Conservation (phyloP, 2,113 vertebrate genomes). For the Heterochromis multidens region DNA sequence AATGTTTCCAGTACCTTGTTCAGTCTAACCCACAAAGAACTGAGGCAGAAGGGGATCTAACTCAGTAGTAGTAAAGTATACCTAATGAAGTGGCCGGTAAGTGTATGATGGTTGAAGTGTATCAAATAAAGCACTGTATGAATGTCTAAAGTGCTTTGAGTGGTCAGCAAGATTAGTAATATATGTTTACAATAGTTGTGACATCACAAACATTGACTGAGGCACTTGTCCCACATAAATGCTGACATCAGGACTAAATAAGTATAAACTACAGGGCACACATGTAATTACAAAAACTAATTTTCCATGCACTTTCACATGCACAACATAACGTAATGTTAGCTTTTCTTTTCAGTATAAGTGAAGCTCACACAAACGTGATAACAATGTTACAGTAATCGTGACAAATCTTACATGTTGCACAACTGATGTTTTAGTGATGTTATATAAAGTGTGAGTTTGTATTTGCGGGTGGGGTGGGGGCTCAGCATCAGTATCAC, state of each 20-base stretch:
- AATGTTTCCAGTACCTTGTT: too few species aligned
- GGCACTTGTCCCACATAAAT: too few species aligned
- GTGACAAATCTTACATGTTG: neutral
- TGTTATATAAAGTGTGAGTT: neutral
- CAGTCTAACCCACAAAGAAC: too few species aligned
- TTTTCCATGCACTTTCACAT: neutral
- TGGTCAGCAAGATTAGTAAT: too few species aligned
- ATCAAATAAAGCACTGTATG: too few species aligned
- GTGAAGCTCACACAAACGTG: neutral
- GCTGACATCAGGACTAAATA: neutral
- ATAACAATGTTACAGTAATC: neutral
- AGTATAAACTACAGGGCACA: slow-evolving; percentile 4
- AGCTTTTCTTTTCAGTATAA: neutral
- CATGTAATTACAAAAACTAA: neutral
- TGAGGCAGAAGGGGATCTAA: too few species aligned
- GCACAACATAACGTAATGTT: neutral
- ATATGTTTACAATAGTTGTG: too few species aligned
- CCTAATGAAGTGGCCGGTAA: too few species aligned
- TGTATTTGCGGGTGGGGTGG: neutral
- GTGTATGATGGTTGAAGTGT: too few species aligned
- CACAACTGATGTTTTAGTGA: neutral
- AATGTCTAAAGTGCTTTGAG: too few species aligned
- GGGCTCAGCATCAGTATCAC: neutral
- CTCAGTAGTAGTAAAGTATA: too few species aligned
- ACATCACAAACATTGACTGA: too few species aligned